Evolutionary conservation across 2,797 vertebrate genomes (phyloP).

Genomic region (Xiphophorus birchmanni): DNA sequence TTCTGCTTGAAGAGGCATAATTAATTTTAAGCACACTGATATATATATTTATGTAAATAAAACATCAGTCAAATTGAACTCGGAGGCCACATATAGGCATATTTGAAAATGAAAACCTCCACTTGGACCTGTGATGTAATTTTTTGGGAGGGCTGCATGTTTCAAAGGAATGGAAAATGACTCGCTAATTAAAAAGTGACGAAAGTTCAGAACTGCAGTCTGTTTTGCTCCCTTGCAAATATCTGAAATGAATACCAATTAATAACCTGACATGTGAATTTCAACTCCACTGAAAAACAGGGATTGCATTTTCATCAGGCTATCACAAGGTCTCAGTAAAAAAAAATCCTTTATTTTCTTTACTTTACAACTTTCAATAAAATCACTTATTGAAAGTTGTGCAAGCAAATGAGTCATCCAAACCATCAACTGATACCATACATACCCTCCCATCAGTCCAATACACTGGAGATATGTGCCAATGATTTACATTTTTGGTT

Average conservation of each 20-base stretch:
- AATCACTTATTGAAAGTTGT: constrained; percentile 57
- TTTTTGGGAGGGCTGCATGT: constrained; percentile 24
- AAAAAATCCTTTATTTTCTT: constrained; percentile 65
- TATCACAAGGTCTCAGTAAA: constrained; percentile 58
- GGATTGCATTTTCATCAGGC: constrained; percentile 66
- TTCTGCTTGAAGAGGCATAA: background rate
- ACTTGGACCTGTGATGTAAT: constrained; percentile 10
- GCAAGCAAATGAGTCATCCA: no score
- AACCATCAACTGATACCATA: no score
- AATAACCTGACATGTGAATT: constrained; percentile 47
- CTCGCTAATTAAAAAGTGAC: constrained; percentile 55
- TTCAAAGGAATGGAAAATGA: constrained; percentile 40
- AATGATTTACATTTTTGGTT: no score
- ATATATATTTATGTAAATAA: background rate
- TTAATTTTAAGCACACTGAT: background rate
- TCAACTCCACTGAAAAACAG: constrained; percentile 53
- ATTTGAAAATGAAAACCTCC: constrained; percentile 25
- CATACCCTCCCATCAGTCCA: no score
- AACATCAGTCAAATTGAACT: constrained; percentile 16
- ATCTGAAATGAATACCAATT: constrained; percentile 65
- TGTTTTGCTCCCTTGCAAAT: constrained; percentile 36
- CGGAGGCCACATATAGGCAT: constrained; percentile 13
- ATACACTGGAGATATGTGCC: no score
- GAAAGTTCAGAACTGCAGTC: constrained; percentile 50
- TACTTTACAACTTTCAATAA: constrained; percentile 42